These are phyloP conservation scores for Drosophila varians DNA, from an alignment of 1,140 invertebrate species.

Conservation along the genomic window DNA sequence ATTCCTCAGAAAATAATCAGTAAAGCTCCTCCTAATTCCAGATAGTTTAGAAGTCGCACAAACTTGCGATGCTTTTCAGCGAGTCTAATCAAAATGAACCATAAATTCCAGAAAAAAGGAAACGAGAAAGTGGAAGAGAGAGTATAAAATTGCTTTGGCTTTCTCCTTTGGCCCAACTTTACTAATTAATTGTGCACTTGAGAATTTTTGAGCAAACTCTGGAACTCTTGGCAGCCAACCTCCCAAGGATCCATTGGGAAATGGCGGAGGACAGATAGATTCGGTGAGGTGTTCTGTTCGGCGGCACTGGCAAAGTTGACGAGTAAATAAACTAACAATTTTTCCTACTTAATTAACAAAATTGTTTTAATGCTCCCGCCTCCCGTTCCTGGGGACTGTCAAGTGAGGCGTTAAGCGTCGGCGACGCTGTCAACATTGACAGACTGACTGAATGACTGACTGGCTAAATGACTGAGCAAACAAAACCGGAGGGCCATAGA, in stretches of 20 bases:
- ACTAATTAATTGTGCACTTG: constrained; percentile 82
- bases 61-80: constrained; percentile 30
- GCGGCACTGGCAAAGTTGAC: constrained; percentile 73
- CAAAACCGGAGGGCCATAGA: constrained; percentile 41
- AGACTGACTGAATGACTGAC: constrained; percentile 39
- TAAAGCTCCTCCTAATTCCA: constrained; percentile 58
- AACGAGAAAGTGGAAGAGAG: not conserved
- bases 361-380: constrained; percentile 73
- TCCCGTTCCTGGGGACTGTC: constrained; percentile 14
- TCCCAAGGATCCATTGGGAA: constrained; percentile 29
- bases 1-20: constrained; percentile 31
- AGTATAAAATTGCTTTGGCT: constrained; percentile 39
- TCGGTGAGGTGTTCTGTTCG: constrained; percentile 42
- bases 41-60: constrained; percentile 28
- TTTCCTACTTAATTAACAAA: constrained; percentile 83
- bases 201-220: constrained; percentile 77
- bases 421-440: constrained; percentile 61
- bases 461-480: constrained; percentile 75
- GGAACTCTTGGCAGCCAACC: constrained; percentile 48
- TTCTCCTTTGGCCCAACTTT: constrained; percentile 53
- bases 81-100: constrained; percentile 57
- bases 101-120: constrained; percentile 53
- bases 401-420: constrained; percentile 61
- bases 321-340: constrained; percentile 81
- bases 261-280: constrained; percentile 1